Evolutionary conservation across 1,140 invertebrate genomes (phyloP), one percentile per base, ranked within the genome.

Genomic region (Macrocentrus cingulum): DNA sequence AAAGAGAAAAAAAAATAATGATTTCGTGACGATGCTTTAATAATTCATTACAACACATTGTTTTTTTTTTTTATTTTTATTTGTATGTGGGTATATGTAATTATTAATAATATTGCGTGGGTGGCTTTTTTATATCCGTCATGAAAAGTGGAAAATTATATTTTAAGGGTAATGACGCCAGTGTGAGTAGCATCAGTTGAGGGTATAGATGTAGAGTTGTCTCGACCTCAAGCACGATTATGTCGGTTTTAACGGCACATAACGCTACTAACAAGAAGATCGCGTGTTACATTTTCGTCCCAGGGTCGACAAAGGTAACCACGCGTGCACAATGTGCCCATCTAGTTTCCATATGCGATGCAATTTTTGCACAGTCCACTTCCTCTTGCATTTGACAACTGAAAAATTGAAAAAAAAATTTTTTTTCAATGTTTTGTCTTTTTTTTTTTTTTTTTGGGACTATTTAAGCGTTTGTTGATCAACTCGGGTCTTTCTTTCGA

Each of bases 181-280:
- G 25, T 29, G 25, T 5, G 25, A 29, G 25, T n/a, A 37, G 20
- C 52, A 54, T 18, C 9, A 49, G 20, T 49, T 16, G 23, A 49
- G 34, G 46, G 37, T 51, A 20, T 32, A 15, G 20, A n/a, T 13
- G 49, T 20, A 32, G 15, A 36, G 18, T n/a, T n/a, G n/a, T 2
- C 18, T 25, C 29, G 13, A 16, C 8, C 22, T 2, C n/a, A 51
- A 20, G 36, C 41, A 25, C 61, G 61, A 66, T 66, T 69, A 66
- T 58, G 62, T 68, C 55, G 65, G 61, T 66, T 68, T 72, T 67
- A 68, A 69, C 65, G 64, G 67, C 64, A 60, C 69, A 69, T 68
- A 69, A 72, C 60, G 66, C 50, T 64, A 63, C 58, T 71, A 68
- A 71, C 67, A 71, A 69, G 70, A 68, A 67, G 64, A 72, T 72